Base-by-base conservation (phyloP, 2,888 invertebrate species). In the Ashinkailepas kermadecensis region DNA sequence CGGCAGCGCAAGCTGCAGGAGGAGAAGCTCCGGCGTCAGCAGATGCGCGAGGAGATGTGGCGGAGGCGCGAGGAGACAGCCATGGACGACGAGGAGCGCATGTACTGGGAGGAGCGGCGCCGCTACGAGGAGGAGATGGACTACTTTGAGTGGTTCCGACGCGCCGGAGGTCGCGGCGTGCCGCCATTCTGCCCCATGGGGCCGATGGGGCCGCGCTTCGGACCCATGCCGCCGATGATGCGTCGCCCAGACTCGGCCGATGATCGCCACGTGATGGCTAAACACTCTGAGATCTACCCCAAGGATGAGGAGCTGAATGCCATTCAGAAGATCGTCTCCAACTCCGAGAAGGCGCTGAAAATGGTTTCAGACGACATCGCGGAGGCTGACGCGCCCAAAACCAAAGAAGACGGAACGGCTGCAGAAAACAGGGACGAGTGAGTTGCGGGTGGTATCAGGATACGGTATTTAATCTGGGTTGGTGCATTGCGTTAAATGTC, bases 201-300 rank as follows among this genome's bases (percentile, higher is more conserved):
- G 88, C 89, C 82, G 89, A 90, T 83, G 70, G 82, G 83, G 81
- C 84, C 81, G 78, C 84, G 82, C 23, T 83, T 83, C 81, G 81
- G 82, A 78, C 84, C 82, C 57, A 88, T 88, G 74, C 88, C 87
- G 81, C 88, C 88, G 21, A 88, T 88, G 84, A 82, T 91, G 80
- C 91, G 96, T 54, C 92, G 95, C 81, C 93, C 94, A 0, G 97
- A 97, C 88, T 94, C 95, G n/a, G 93, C 93, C 25, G 98, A 99
- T 89, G 99, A 99, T 89, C 92, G 96, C 10, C 97, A 98, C 89
- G 95, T 98, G 82, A 92, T 96, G 87, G 93, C 95, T 81, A 94
- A 95, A 86, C 98, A 99, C 88, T 93, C 94, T 0, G 94, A 94
- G 84, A 96, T 99, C 85, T 97, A 97, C 90, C 98, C 98, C 0